Conservation (phyloP, 2,888 invertebrate species). For the Chironomus tentans region DNA sequence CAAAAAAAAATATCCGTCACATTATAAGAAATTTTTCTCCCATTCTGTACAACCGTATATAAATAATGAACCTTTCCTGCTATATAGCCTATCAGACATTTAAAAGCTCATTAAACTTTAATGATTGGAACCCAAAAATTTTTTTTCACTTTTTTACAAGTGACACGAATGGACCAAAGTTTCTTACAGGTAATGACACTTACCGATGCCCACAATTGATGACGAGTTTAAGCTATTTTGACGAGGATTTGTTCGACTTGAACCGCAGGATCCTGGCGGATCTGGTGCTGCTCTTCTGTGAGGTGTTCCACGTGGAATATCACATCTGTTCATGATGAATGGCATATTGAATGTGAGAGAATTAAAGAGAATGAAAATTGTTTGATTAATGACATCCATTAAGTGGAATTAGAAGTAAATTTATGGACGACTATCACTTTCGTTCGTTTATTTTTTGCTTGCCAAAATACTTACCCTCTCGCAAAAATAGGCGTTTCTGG, state of each 20-base stretch:
- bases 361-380: slow-evolving; percentile 4
- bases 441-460: too few species aligned
- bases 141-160: too few species aligned
- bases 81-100: not conserved
- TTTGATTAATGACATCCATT: not conserved
- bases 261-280: slow-evolving; percentile 39
- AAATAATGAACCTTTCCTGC: too few species aligned
- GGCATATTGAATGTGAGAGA: not conserved
- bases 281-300: slow-evolving; percentile 53
- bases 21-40: too few species aligned
- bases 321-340: slow-evolving; percentile 45
- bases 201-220: slow-evolving; percentile 40
- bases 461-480: slow-evolving; percentile 45
- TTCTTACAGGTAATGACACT: too few species aligned
- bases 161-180: too few species aligned
- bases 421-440: slow-evolving; percentile 27
- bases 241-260: slow-evolving; percentile 51
- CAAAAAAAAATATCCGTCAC: too few species aligned
- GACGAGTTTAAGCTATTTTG: slow-evolving; percentile 44
- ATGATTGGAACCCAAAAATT: slow-evolving; percentile 21
- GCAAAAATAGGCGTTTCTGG: slow-evolving; percentile 87
- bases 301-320: slow-evolving; percentile 67
- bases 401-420: not conserved
- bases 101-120: slow-evolving; percentile 28
- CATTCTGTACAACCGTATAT: too few species aligned